A percentile compares a stretch with the other conserved stretches of the same genome.
phyloP scores from a whole-genome alignment of 1,140 invertebrate species.

The Bradynema listronoti region DNA sequence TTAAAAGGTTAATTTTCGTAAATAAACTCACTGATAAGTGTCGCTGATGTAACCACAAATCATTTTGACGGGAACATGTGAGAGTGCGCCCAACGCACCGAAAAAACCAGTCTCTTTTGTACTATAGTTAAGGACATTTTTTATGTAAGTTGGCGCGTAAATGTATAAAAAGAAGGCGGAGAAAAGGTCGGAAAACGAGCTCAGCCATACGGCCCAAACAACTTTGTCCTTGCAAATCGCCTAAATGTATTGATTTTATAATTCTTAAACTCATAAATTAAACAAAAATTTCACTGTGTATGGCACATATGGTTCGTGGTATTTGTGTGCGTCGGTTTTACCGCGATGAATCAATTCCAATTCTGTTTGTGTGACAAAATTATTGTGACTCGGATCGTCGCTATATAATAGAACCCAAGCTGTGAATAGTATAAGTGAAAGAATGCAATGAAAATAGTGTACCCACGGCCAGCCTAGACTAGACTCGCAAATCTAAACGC shows the following conservation, averaged over 20 bases:
- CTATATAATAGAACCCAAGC: slow-evolving; percentile 25
- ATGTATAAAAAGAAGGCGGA: slow-evolving; percentile 38
- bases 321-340: slow-evolving; percentile 34
- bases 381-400: slow-evolving; percentile 22
- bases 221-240: slow-evolving; percentile 18
- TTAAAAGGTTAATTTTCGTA: background rate
- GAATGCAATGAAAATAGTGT: slow-evolving; percentile 22
- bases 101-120: slow-evolving; percentile 9
- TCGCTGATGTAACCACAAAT: slow-evolving; percentile 29
- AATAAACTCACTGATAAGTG: slow-evolving; percentile 23
- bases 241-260: slow-evolving; percentile 9
- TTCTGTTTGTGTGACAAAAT: slow-evolving; percentile 22
- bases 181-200: slow-evolving; percentile 39
- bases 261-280: background rate
- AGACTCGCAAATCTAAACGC: slow-evolving; percentile 31
- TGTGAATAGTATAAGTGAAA: slow-evolving; percentile 19
- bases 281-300: slow-evolving; percentile 19
- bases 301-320: slow-evolving; percentile 21
- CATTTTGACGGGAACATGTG: slow-evolving; percentile 33
- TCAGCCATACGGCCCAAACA: slow-evolving; percentile 38
- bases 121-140: slow-evolving; percentile 21
- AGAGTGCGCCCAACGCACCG: slow-evolving; percentile 25
- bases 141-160: slow-evolving; percentile 38
- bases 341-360: slow-evolving; percentile 25
- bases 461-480: slow-evolving; percentile 32